Percentiles rank a stretch among this genome's conserved stretches.
These are phyloP conservation scores for Sebastes minor DNA, from an alignment of 2,797 vertebrate species.

Conservation along the genomic window DNA sequence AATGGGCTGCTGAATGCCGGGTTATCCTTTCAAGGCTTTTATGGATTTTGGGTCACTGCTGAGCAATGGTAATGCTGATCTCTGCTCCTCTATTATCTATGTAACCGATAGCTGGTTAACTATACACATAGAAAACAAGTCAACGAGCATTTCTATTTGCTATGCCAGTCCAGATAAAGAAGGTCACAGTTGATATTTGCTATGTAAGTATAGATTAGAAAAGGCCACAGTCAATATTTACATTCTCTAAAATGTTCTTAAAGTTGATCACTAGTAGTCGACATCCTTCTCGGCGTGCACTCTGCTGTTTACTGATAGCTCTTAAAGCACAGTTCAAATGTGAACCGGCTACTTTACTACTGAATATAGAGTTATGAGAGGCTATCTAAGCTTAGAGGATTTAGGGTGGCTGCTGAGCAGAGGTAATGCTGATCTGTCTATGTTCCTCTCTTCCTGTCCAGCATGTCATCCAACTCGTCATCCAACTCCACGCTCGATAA, in stretches of 20 bases:
- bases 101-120: neutral
- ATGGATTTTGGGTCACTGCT: neutral
- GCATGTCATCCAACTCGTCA: slow-evolving; percentile 76
- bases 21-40: neutral
- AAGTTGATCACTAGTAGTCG: neutral
- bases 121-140: neutral
- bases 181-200: slow-evolving; percentile 3
- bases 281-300: neutral
- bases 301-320: neutral
- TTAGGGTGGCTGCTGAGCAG: slow-evolving; percentile 38
- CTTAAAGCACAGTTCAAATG: neutral
- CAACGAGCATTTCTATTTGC: neutral
- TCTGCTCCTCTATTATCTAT: neutral
- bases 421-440: slow-evolving; percentile 32
- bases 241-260: neutral
- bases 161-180: neutral
- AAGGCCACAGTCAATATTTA: neutral
- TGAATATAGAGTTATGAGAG: neutral
- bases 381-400: slow-evolving; percentile 15
- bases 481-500: slow-evolving; percentile 54
- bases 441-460: slow-evolving; percentile 51
- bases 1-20: neutral
- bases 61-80: slow-evolving; percentile 2
- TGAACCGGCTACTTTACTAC: neutral
- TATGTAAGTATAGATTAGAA: neutral